Evolutionary conservation across 1,140 invertebrate species (phyloP).

Genomic region (Achatina immaculata): DNA sequence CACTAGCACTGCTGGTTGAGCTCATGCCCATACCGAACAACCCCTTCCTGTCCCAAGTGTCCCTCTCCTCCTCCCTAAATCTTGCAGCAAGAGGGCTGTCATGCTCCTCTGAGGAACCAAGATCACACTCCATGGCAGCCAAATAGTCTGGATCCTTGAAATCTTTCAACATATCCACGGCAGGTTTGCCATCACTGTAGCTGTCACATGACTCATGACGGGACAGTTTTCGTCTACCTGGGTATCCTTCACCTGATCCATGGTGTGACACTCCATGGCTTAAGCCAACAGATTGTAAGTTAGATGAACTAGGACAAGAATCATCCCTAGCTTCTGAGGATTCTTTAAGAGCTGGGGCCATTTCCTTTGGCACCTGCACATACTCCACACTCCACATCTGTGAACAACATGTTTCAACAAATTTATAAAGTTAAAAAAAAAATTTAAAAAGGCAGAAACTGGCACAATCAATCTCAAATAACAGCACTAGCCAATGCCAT

Average conservation of each 20-base stretch:
- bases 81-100: constrained; percentile 44
- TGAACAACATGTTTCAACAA: constrained; percentile 11
- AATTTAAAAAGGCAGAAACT: no score
- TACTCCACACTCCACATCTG: constrained; percentile 98
- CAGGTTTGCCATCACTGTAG: constrained; percentile 55
- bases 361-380: constrained; percentile 86
- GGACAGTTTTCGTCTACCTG: constrained; percentile 41
- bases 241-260: constrained; percentile 25
- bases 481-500: no score
- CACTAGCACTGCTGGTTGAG: constrained; percentile 60
- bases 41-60: constrained; percentile 33
- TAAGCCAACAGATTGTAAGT: constrained; percentile 40
- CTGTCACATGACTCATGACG: constrained; percentile 55
- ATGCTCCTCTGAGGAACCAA: constrained; percentile 66
- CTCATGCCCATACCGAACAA: constrained; percentile 50
- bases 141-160: constrained; percentile 64
- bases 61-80: constrained; percentile 40
- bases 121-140: constrained; percentile 55
- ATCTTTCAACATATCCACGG: constrained; percentile 56
- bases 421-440: no score
- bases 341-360: not conserved
- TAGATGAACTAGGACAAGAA: constrained; percentile 39
- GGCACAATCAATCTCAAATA: no score
- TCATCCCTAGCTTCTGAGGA: constrained; percentile 21
- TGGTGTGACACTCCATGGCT: constrained; percentile 32